A percentile compares a stretch with the other conserved stretches of the same genome.
Evolutionary conservation across 2,888 invertebrate species (phyloP).

Genomic region (Himalopsyche anomala): DNA sequence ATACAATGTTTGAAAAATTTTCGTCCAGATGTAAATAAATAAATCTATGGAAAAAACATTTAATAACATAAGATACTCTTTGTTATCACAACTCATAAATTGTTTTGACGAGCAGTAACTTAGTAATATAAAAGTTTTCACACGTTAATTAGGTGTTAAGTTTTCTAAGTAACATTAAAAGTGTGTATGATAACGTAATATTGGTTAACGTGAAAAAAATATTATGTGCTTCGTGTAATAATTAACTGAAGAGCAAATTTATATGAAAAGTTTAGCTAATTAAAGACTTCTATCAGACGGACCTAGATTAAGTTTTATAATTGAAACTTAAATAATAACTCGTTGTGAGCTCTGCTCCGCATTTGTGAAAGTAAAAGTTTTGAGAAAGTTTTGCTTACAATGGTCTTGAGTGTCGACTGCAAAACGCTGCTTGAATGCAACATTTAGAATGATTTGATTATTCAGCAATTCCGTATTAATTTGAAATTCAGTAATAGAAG

Average conservation of each 20-base stretch:
- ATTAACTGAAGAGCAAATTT: background rate
- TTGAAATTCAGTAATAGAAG: constrained; percentile 26
- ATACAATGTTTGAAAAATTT: too few species aligned
- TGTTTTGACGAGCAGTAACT: too few species aligned
- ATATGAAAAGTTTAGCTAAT: constrained; percentile 45
- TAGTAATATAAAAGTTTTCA: too few species aligned
- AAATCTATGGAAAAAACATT: too few species aligned
- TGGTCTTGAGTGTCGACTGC: constrained; percentile 23
- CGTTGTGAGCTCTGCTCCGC: constrained; percentile 10
- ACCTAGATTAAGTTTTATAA: constrained; percentile 49
- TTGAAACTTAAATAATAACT: constrained; percentile 53
- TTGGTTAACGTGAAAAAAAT: background rate
- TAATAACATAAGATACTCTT: too few species aligned
- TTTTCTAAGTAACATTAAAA: too few species aligned
- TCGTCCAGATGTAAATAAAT: too few species aligned
- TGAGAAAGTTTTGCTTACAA: constrained; percentile 30
- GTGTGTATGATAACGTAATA: background rate
- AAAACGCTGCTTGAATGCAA: constrained; percentile 18
- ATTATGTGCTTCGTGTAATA: background rate
- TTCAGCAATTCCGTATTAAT: constrained; percentile 26
- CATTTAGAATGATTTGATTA: constrained; percentile 34
- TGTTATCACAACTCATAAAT: too few species aligned
- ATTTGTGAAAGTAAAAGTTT: constrained; percentile 19
- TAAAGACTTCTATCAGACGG: constrained; percentile 45
- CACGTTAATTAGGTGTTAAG: too few species aligned